Base-by-base conservation (phyloP, 92 coral and sea anemone species). In the Paragorgia papillata region DNA sequence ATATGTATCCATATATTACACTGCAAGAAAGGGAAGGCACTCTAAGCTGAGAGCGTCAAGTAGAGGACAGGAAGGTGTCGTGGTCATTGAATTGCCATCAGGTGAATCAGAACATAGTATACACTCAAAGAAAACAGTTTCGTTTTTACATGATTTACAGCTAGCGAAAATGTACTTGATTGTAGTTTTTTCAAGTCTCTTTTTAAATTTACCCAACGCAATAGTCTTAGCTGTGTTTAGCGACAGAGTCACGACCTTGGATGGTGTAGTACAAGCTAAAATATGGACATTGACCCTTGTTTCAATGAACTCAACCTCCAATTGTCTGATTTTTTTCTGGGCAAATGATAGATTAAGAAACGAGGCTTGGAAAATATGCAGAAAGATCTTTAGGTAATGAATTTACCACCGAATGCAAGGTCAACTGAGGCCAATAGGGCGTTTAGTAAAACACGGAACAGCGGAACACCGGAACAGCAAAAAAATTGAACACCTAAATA, bases 241-340 rank as follows among this genome's bases (percentile, higher is more conserved):
- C 21, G 76, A 51, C 2, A 55, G 63, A 17, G 0, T 71, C 0
- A 55, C 17, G 7, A 33, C 46, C 0, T 29, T 71, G 1, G 44
- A 71, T 26, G 78, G 64, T 22, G 10, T 53, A 1, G 78, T 71
- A 37, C 78, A 71, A 33, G 35, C 50, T 5, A 71, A 71, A 71
- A 55, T 71, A 10, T 71, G 78, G 78, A 71, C 78, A 10, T 46
- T 71, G 15, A 71, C 78, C 15, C 78, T 71, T 17, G 78, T 71
- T 24, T 13, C 41, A n/a, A 55, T 55, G 63, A 71, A 71, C 50
- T 71, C 78, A 25, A 71, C 78, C 25, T 57, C 32, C 27, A 71
- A 71, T 13, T 51, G 62, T 26, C 41, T 71, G 50, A 71, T 71
- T 1, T 71, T 71, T 35, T 71, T 71, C 64, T 71, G 78, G 78